These are phyloP conservation scores for Lagothrix lagotricha DNA, from an alignment of 2,797 vertebrate genomes.

Conservation along the genomic window DNA sequence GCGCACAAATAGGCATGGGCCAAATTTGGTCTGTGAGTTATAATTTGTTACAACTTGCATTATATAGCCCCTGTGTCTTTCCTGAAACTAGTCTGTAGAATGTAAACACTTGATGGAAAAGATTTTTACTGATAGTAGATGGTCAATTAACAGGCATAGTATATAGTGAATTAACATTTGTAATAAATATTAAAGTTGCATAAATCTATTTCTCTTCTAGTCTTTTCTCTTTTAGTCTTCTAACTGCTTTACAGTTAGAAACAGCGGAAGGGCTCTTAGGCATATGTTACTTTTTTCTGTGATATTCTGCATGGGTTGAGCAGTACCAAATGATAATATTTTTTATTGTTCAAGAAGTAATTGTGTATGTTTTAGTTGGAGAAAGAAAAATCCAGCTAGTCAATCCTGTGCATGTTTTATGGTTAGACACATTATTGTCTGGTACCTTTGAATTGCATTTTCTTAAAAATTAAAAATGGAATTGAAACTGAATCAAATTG, in stretches of 20 bases:
- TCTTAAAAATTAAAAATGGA: constrained; percentile 3
- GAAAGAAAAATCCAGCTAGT: neutral
- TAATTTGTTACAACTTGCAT: neutral
- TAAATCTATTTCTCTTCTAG: neutral
- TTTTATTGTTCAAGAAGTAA: neutral
- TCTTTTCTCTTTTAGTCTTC: neutral
- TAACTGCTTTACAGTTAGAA: no score
- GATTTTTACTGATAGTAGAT: neutral
- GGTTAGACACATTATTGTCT: neutral
- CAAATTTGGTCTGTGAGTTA: neutral
- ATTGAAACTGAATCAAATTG: neutral
- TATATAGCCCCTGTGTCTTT: neutral
- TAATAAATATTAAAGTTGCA: neutral
- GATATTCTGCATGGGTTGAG: neutral
- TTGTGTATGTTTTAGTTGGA: neutral
- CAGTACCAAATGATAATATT: neutral
- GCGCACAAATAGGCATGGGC: neutral
- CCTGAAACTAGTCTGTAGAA: neutral
- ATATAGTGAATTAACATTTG: neutral
- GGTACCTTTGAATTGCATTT: neutral
- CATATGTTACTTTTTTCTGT: neutral
- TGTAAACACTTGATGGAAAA: neutral
- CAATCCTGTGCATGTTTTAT: neutral
- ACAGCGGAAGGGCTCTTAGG: no score
- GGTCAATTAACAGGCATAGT: neutral